Conservation (phyloP, 23 tunicate genomes). For the Styela plicata region DNA sequence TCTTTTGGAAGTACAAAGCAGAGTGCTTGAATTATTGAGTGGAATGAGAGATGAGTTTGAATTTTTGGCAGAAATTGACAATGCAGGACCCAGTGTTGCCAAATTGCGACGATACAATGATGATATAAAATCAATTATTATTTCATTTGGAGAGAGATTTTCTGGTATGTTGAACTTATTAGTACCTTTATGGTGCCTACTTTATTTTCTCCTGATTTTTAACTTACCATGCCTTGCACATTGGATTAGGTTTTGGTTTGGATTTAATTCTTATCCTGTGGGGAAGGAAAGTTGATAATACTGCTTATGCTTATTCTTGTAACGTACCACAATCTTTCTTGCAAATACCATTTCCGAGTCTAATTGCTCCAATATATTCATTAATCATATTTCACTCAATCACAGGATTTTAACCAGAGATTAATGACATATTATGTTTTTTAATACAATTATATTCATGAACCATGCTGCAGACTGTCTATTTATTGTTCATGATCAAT, state of each 20-base stretch:
- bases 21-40: slow-evolving; percentile 5
- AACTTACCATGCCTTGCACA: neutral
- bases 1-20: slow-evolving; percentile 1
- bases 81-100: neutral
- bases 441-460: too few species aligned
- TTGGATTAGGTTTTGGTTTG: neutral
- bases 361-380: too few species aligned
- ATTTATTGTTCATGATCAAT: too few species aligned
- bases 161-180: neutral
- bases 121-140: neutral
- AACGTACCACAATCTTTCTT: too few species aligned
- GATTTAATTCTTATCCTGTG: neutral
- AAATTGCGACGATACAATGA: neutral
- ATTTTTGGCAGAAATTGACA: neutral
- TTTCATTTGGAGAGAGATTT: slow-evolving; percentile 25
- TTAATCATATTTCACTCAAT: too few species aligned
- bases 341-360: too few species aligned
- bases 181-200: too few species aligned
- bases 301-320: neutral
- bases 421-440: too few species aligned
- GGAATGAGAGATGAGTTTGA: slow-evolving; percentile 9
- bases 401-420: too few species aligned
- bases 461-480: too few species aligned
- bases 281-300: neutral
- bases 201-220: neutral